These are phyloP conservation scores for Bombylius major DNA, from an alignment of 2,888 invertebrate species.

Conservation along the genomic window DNA sequence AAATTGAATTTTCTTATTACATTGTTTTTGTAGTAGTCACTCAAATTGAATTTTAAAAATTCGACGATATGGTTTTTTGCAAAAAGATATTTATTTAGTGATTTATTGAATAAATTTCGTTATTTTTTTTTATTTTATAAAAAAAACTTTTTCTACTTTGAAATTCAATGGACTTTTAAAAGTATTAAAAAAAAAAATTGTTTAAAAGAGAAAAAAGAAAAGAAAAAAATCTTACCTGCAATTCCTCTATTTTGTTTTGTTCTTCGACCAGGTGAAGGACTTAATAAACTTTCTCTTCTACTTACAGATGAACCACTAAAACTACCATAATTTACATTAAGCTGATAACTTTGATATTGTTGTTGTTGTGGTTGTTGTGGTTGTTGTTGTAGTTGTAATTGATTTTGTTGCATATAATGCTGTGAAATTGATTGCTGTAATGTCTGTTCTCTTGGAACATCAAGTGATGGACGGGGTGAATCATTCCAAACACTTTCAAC, in stretches of 20 bases:
- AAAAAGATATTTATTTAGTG: too few species aligned
- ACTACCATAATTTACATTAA: conserved; percentile 31
- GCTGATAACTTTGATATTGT: conserved; percentile 27
- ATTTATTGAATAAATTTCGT: too few species aligned
- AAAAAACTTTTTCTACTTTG: too few species aligned
- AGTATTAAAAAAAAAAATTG: too few species aligned
- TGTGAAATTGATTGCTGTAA: conserved; percentile 34
- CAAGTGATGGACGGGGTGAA: conserved; percentile 32
- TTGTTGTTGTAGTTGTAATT: conserved; percentile 25
- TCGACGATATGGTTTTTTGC: too few species aligned
- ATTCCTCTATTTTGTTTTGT: conserved; percentile 63
- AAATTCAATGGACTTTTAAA: too few species aligned
- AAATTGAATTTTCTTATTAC: too few species aligned
- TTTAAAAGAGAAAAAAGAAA: too few species aligned
- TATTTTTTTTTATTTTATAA: too few species aligned
- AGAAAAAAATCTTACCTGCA: conserved; percentile 48
- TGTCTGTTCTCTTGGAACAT: conserved; percentile 24
- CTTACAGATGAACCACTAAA: conserved; percentile 24
- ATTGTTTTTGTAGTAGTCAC: too few species aligned
- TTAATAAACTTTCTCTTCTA: conserved; percentile 49
- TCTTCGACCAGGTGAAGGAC: conserved; percentile 62
- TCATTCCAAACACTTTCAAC: conserved; percentile 58
- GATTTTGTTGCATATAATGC: conserved; percentile 31
- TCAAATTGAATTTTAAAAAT: too few species aligned
- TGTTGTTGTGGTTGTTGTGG: conserved; percentile 11